Percentiles rank a stretch among this genome's conserved stretches.
Conservation (phyloP, 2,797 vertebrate genomes). For the Masticophis lateralis region DNA sequence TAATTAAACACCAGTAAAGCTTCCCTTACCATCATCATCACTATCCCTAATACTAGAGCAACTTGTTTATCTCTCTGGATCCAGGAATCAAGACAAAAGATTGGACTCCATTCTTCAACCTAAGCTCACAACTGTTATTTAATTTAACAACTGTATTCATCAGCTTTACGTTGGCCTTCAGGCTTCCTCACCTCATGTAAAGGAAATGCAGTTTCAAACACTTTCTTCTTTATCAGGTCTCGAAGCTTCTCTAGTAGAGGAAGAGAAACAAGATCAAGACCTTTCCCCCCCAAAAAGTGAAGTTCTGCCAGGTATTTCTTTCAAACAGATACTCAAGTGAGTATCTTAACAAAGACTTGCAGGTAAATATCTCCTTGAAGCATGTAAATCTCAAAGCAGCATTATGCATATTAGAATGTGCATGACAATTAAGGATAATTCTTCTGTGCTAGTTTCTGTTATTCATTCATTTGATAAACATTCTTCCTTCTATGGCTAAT, state of each 20-base stretch:
- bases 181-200: constrained; percentile 80
- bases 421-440: not conserved
- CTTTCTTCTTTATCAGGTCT: constrained; percentile 74
- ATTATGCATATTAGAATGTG: not conserved
- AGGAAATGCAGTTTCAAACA: constrained; percentile 84
- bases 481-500: not conserved
- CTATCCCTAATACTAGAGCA: too few species aligned
- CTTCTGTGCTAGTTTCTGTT: not conserved
- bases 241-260: constrained; percentile 73
- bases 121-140: not conserved
- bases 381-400: not conserved
- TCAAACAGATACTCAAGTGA: not conserved
- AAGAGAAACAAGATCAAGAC: not conserved
- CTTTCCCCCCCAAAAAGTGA: not conserved
- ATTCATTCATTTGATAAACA: not conserved
- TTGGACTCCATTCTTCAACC: not conserved
- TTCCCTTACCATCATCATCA: too few species aligned
- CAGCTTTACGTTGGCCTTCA: not conserved
- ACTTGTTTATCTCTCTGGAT: not conserved
- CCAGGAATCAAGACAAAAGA: not conserved
- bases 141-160: not conserved
- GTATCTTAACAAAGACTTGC: not conserved
- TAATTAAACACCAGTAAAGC: not conserved
- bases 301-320: not conserved
- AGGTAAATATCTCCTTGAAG: not conserved